These are phyloP conservation scores for Lysiphlebus fabarum DNA, from an alignment of 1,140 invertebrate genomes.

Conservation along the genomic window DNA sequence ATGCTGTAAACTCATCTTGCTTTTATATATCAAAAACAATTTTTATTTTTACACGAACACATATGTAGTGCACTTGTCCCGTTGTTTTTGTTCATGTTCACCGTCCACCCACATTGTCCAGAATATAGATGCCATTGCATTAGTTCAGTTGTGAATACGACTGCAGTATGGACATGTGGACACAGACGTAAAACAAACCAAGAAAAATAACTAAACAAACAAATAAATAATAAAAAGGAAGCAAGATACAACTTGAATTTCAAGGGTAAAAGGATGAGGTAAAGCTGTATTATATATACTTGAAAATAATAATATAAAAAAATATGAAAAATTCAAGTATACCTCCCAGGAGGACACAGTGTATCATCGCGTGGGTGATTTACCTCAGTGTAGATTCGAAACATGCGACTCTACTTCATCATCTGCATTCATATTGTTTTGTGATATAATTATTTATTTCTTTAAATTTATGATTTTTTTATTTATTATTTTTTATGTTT, in stretches of 20 bases:
- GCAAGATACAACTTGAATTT: too few relatives aligned
- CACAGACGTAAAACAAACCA: too few relatives aligned
- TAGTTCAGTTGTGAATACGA: too few relatives aligned
- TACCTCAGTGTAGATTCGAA: neutral
- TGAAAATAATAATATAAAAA: too few relatives aligned
- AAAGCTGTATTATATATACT: too few relatives aligned
- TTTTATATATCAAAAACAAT: too few relatives aligned
- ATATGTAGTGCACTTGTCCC: conserved; percentile 42
- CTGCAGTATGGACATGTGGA: too few relatives aligned
- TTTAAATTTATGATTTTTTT: neutral
- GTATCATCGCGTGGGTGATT: conserved; percentile 16
- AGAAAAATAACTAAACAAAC: too few relatives aligned
- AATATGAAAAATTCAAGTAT: conserved; percentile 26
- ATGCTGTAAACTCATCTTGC: too few relatives aligned
- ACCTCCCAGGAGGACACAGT: conserved; percentile 39
- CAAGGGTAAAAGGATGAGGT: too few relatives aligned
- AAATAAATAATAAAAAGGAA: too few relatives aligned
- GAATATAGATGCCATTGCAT: conserved; percentile 43
- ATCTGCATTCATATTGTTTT: neutral
- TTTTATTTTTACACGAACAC: too few relatives aligned
- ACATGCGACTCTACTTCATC: conserved; percentile 1
- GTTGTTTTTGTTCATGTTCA: conserved; percentile 46
- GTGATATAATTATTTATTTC: neutral
- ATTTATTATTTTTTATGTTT: neutral
- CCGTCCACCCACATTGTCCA: conserved; percentile 47